Evolutionary conservation across 92 coral and sea anemone species (phyloP).

Genomic region (Hydrozoanthus gracilis): DNA sequence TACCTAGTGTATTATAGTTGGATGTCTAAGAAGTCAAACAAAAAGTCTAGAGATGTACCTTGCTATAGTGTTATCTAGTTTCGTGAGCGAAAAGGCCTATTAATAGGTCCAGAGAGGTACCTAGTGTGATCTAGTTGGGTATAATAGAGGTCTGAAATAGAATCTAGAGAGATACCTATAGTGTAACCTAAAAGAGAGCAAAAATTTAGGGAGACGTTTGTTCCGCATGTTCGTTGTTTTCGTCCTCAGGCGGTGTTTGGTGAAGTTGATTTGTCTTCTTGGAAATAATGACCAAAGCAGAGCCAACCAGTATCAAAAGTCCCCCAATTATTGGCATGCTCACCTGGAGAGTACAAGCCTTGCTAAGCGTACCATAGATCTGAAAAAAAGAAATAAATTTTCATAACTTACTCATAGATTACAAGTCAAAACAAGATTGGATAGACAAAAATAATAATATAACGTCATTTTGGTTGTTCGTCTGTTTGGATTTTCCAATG

Average conservation of each 20-base stretch:
- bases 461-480: not conserved
- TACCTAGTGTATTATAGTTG: no score
- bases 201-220: not conserved
- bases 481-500: no score
- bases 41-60: no score
- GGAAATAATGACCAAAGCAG: conserved; percentile 54
- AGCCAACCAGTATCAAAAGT: conserved; percentile 52
- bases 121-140: not conserved
- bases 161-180: not conserved
- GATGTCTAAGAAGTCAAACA: no score
- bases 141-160: not conserved
- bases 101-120: not conserved
- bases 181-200: not conserved
- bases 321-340: conserved; percentile 72
- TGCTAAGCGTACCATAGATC: conserved; percentile 64
- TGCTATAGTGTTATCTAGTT: no score
- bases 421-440: not conserved
- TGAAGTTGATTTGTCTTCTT: conserved; percentile 20
- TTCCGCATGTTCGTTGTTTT: not conserved
- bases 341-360: conserved; percentile 67
- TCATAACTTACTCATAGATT: not conserved
- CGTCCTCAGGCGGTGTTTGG: not conserved
- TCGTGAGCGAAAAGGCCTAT: no score
- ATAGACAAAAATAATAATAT: not conserved
- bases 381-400: conserved; percentile 33